Base-by-base conservation (phyloP, 1,140 invertebrate genomes). In the Spodoptera frugiperda region DNA sequence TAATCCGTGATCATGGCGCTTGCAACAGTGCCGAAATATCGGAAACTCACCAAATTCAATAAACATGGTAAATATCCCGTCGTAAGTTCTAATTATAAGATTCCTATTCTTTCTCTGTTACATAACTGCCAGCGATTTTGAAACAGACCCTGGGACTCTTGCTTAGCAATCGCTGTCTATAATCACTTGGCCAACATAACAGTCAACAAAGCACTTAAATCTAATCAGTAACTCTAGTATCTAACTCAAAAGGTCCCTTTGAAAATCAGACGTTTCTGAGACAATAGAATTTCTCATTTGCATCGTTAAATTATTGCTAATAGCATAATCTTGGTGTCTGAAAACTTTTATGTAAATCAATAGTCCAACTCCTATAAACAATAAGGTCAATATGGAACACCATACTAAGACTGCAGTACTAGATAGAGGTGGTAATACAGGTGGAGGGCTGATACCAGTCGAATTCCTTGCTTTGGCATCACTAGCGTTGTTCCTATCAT, bases 281-380 rank as follows among this genome's bases (percentile, higher is more conserved):
- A 82, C 81, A 25, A 87, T 49, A 11, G 86, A 87, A 71, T 82
- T 82, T 57, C 77, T 77, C 44, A 86, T 78, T 63, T 83, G 79
- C 61, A 82, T 44, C n/a, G 81, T 80, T 15, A 82, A 75, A 46
- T 76, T 78, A 49, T 54, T 68, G 61, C 63, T 54, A 21, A 72
- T 15, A 25, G 21, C 12, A 14, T 21, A 21, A 44, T 57, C 8
- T 17, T 33, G n/a, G 10, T 72, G 55, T 55, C 44, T 72, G 17
- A 17, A 70, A 4, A 53, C n/a, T 54, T 70, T 70, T 19, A 70
- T 70, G 4, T 72, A 72, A 14, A 19, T 33, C 9, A 72, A 21
- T 19, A 46, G 17, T 3, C 15, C 68, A 3, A 15, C 51, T n/a
- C 15, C 53, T 14, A 72, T 39, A n/a, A 72, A 12, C 17, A 44